Base-by-base conservation (phyloP, 2,888 invertebrate genomes). In the Ypsolopha scabrella region DNA sequence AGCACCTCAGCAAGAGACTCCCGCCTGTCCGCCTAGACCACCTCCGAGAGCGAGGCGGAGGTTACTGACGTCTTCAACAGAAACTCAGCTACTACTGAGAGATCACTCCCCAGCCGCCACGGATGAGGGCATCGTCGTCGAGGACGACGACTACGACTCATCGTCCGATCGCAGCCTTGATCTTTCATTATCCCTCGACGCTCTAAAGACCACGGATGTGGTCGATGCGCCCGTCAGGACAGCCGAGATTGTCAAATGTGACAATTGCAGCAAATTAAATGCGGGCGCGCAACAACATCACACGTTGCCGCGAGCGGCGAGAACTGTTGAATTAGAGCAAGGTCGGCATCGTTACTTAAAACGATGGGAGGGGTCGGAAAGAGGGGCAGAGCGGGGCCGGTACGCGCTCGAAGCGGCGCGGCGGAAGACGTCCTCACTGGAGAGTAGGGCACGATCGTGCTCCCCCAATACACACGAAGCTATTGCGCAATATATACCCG, bases 401-500 rank as follows among this genome's bases (percentile, higher is more conserved):
- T 73, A 69, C 57, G 75, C 73, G 36, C 68, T 80, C 64, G 85
- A 81, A 58, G 83, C 83, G 56, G 85, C 85, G 52, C 67, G 80
- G 54, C 71, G 81, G 49, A 83, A 83, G 61, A 74, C 82, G n/a
- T 70, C 79, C 14, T 76, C 82, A 10, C 58, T 79, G 54, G 82
- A 85, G 62, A 75, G 64, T 54, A 67, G 87, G 48, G 85, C 85
- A 54, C 72, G 86, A 54, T 86, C 87, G 10, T 85, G 83, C 59
- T 83, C 85, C 33, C 85, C 87, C n/a, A 81, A 78, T 57, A 69
- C 78, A 36, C 81, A 82, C 60, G 85, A 82, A 57, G 82, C 70
- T 41, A 64, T 78, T 13, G 90, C 91, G 54, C 88, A 88, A 59
- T 92, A 92, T 64, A 91, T 92, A 37, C 92, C 93, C 0, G 93